Conservation (phyloP, 2,888 invertebrate genomes). For the Conchocele bisecta region DNA sequence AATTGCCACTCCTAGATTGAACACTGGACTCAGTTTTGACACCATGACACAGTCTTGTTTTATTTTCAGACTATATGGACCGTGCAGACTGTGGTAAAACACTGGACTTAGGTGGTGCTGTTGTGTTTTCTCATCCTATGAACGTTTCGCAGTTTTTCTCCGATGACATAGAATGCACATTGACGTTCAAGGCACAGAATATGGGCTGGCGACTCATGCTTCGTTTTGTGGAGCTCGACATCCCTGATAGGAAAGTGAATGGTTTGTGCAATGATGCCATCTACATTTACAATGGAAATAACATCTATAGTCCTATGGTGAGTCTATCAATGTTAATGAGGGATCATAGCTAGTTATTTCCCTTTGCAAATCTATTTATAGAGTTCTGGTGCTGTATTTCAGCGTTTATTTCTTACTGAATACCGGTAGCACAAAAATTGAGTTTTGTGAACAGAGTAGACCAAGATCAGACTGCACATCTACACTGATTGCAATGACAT, state of each 20-base stretch:
- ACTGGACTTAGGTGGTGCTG: conserved; percentile 75
- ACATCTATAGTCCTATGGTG: conserved; percentile 76
- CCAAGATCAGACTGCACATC: no score
- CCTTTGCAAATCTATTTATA: no score
- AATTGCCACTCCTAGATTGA: no score
- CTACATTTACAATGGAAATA: conserved; percentile 78
- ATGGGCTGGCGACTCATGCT: conserved; percentile 78
- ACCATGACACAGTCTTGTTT: no score
- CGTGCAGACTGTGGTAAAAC: conserved; percentile 72
- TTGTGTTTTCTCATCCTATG: conserved; percentile 76
- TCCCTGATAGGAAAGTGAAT: conserved; percentile 72
- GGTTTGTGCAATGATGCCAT: conserved; percentile 80
- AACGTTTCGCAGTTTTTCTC: conserved; percentile 63
- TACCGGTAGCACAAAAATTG: no score
- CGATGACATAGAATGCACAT: conserved; percentile 74
- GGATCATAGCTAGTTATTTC: no score
- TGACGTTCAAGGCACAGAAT: conserved; percentile 76
- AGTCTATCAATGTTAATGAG: no score
- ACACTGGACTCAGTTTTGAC: no score
- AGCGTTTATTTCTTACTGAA: no score
- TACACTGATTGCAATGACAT: no score
- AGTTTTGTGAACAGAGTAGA: no score
- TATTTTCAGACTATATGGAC: conserved; percentile 79
- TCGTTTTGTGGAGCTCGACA: conserved; percentile 77
- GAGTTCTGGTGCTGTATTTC: no score